Evolutionary conservation across 1,140 invertebrate species (phyloP), one percentile per base, ranked within the genome.

Genomic region (Leptinotarsa lineolata): DNA sequence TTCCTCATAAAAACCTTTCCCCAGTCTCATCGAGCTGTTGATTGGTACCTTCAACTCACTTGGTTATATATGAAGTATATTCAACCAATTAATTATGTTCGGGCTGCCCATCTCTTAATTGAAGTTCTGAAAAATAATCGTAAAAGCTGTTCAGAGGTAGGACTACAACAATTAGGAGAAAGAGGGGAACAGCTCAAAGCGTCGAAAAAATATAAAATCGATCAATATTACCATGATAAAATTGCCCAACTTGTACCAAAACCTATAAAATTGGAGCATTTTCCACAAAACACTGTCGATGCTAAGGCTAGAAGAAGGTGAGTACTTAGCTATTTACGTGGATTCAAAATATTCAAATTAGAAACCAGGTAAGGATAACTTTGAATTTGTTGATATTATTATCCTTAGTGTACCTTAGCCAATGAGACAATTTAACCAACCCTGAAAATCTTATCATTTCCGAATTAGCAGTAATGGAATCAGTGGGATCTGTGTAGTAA

Each of bases 1-100:
- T 79, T 65, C 39, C 54, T 80, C n/a, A 76, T 76, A 22, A 22
- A 71, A 58, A 58, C 70, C 1, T 70, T 72, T 21, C 75, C 63
- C 5, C 18, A 68, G 18, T 71, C 66, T 11, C 22, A 69, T 15
- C 66, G 60, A 66, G 44, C 72, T 2, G 78, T 74, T 22, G 21
- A 21, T 15, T 79, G 78, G 78, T 79, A 74, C 44, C 22, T 16
- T 21, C 30, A 58, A 20, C 45, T 78, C 46, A 58, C 69, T 45
- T 70, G 73, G 70, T 54, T 79, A 15, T 70, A 77, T 71, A 72
- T 69, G 4, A 59, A 18, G 6, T 73, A 77, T 54, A 44, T 77
- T 22, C 72, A 74, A 67, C 68, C 61, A 6, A 22, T 48, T 18
- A 15, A 24, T 58, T 67, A 71, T 61, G 30, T 66, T 2, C 58